Evolutionary conservation across 35 echinoderm and acorn worm species (phyloP), one percentile per base, ranked within the genome.

Genomic region (Hemicentrotus pulcherrimus): DNA sequence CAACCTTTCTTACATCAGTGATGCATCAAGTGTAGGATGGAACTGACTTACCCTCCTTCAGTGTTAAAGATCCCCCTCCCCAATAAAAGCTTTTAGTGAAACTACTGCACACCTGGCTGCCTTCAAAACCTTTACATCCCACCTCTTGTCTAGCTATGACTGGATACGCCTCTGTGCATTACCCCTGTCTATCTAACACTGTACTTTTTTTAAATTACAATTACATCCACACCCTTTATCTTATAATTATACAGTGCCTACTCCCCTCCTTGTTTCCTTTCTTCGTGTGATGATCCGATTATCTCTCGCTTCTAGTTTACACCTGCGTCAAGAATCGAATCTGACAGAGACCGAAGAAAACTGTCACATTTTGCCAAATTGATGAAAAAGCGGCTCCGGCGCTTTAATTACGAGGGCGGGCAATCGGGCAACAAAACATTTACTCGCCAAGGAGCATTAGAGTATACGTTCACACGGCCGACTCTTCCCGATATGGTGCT

Each of bases 261-360:
- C 65, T 7, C 65, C 65, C 15, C 22, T 78, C 22, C 65, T 59
- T 59, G 52, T 11, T 59, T 59, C 9, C 12, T 9, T 16, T 10
- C 9, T 78, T n/a, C 22, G 19, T 78, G 65, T 78, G n/a, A 78
- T 78, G 65, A 78, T 78, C 65, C 65, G 65, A 78, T 78, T 78
- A 78, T 28, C 65, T 78, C 32, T 45, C 88, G 13, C 32, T 47
- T 15, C 88, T 90, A 33, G n/a, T 90, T 90, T 90, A 90, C 88
- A 47, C 46, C 46, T 47, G 88, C 46, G 88, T 28, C 32, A 33
- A 47, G 19, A 47, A 90, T 90, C 46, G 88, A 47, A 90, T 33
- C 12, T 90, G 88, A 90, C 88, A 45, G 88, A 33, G 88, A 90
- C 32, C n/a, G 88, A 90, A 90, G 11, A 90, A 90, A 33, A 90